Base-by-base conservation (phyloP, 2,113 vertebrate species). In the Orthonyx spaldingii region DNA sequence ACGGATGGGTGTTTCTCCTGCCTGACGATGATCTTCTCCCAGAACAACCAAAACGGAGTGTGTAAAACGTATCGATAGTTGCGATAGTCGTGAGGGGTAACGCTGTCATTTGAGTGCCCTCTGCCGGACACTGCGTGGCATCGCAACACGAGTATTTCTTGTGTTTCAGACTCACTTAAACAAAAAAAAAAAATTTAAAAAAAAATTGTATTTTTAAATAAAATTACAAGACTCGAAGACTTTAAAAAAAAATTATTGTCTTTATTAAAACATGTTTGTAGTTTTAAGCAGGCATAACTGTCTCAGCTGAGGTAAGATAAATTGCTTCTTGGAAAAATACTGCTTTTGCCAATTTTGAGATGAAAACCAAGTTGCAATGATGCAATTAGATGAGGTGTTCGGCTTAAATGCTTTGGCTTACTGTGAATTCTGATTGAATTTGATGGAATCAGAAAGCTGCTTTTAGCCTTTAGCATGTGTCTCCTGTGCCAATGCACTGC, bases 61-160 rank as follows among this genome's bases (percentile, higher is more conserved):
- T 1, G 18, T 6, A 18, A 47, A n/a, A 6, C 4, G 0, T 1
- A 7, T 0, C 0, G 16, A 14, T 0, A 10, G 2, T 6, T 15
- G 33, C 28, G 3, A 28, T 1, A 7, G 13, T 10, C 18, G 1
- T 0, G 0, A 16, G 28, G 5, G 20, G 16, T 2, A 42, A 37
- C 3, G 26, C 20, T n/a, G 39, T 37, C 46, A 8, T 53, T 52
- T 57, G 72, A 64, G 72, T 50, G 85, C 30, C 93, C 92, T 96
- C 96, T 96, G 65, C 72, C 53, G 93, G 92, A 10, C 69, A 11
- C 3, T 7, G 22, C 3, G 0, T 3, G 55, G n/a, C 22, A 81
- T 41, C 69, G 37, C 87, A 60, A 33, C 52, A 3, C 11, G 3
- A 20, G 13, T 6, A 15, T n/a, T 52, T 21, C 13, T 17, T 9